Percentiles rank a stretch among this genome's conserved stretches.
These are phyloP conservation scores for Sebastolobus alascanus DNA, from an alignment of 2,797 vertebrate genomes.

Conservation along the genomic window DNA sequence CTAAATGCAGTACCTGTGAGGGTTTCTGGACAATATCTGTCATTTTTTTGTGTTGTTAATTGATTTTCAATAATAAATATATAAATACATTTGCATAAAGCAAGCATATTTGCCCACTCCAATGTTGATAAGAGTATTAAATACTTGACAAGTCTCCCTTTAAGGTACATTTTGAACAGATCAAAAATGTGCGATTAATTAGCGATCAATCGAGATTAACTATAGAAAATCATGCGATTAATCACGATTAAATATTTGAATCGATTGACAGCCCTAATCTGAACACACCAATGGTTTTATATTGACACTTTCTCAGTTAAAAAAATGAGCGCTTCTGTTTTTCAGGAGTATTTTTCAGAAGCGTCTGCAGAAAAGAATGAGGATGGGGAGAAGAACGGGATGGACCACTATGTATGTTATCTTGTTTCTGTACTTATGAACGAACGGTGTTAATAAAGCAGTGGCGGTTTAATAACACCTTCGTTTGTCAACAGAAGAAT, in stretches of 20 bases:
- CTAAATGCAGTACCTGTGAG: no score
- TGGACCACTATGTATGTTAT: constrained; percentile 58
- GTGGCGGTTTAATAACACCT: not conserved
- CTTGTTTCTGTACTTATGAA: not conserved
- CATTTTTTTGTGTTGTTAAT: no score
- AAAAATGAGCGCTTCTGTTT: constrained; percentile 1
- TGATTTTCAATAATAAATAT: no score
- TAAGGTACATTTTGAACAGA: not conserved
- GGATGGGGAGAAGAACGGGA: constrained; percentile 36
- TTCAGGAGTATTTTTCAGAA: constrained; percentile 58
- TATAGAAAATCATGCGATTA: no score
- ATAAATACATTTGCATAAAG: no score
- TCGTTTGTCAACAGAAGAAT: constrained; percentile 58
- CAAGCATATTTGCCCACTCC: no score
- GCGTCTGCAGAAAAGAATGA: constrained; percentile 44
- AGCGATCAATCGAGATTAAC: no score
- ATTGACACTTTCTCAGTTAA: not conserved
- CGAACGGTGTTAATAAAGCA: not conserved
- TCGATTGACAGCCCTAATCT: no score
- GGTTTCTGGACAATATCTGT: no score
- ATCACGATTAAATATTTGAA: no score
- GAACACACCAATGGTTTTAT: not conserved
- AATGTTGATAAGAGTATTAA: no score
- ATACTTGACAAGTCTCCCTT: no score
- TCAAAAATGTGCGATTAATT: not conserved